Percentiles rank a stretch among this genome's conserved stretches.
These are phyloP conservation scores for Pycnonotus jocosus DNA, from an alignment of 2,113 vertebrate genomes.

Conservation along the genomic window DNA sequence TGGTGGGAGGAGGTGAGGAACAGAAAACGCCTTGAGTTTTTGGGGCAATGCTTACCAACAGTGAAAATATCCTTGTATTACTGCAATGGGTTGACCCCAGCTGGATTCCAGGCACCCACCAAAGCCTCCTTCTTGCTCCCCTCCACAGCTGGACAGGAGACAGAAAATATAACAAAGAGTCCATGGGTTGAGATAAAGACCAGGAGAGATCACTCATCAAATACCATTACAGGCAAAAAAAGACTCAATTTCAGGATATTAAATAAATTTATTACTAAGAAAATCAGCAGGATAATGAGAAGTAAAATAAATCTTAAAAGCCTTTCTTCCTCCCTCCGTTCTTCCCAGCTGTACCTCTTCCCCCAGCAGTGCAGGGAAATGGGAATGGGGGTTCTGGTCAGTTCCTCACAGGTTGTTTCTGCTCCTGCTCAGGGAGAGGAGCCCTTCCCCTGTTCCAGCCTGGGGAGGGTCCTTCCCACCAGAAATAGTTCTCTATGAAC, in stretches of 20 bases:
- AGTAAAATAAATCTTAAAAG: background rate
- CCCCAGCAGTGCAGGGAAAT: background rate
- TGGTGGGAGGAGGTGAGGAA: background rate
- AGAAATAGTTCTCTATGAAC: fast-evolving
- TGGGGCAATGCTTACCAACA: background rate
- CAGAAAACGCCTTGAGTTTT: background rate
- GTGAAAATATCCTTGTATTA: background rate
- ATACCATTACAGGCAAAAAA: background rate
- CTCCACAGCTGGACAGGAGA: background rate
- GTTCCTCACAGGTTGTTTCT: background rate
- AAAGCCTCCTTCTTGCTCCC: background rate
- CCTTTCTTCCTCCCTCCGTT: too few relatives aligned
- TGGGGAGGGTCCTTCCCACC: background rate
- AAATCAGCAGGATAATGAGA: background rate
- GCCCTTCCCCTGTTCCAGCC: background rate
- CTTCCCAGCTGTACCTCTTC: background rate
- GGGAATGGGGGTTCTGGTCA: background rate
- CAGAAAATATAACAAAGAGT: background rate
- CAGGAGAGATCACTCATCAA: background rate
- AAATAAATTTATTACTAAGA: background rate
- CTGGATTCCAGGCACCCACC: background rate
- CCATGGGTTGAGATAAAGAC: background rate
- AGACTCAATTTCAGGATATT: background rate
- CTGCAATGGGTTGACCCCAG: background rate
- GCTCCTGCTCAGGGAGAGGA: background rate